Conservation (phyloP, 2,797 vertebrate genomes). For the Aplochiton taeniatus region DNA sequence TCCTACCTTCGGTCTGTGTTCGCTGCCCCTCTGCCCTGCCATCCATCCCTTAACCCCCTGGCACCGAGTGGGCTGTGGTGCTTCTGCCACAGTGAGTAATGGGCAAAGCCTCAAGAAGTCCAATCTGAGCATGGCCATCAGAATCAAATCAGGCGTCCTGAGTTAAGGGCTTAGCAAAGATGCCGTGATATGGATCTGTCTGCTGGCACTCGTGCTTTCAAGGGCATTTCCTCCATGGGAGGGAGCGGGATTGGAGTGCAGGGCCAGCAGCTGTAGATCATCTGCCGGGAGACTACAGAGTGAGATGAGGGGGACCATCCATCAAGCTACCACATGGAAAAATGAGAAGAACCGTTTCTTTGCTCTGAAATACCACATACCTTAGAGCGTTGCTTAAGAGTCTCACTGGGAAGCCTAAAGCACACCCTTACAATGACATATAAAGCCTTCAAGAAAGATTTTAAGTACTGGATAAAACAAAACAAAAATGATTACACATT, state of each 20-base stretch:
- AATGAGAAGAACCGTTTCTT: not conserved
- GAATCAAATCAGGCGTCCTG: conserved; percentile 28
- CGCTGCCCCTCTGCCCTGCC: not conserved
- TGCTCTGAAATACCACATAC: no score
- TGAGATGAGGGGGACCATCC: no score
- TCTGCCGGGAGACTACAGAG: conserved; percentile 18
- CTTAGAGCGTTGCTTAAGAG: no score
- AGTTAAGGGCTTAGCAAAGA: conserved; percentile 30
- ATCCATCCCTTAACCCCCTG: not conserved
- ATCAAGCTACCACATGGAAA: not conserved
- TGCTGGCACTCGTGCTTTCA: conserved; percentile 46
- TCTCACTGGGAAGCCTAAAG: not conserved
- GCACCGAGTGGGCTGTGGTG: conserved; percentile 5
- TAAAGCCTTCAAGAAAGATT: no score
- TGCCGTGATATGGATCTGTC: conserved; percentile 41
- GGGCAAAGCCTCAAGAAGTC: conserved; percentile 29
- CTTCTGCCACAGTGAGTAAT: conserved; percentile 42
- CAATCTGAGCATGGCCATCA: conserved; percentile 26
- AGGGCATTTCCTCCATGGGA: conserved; percentile 46
- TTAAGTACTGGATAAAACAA: no score
- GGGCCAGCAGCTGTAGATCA: conserved; percentile 40
- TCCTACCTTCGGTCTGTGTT: no score
- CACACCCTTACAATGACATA: no score
- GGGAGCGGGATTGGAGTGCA: conserved; percentile 10
- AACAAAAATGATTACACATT: no score